Evolutionary conservation across 2,888 invertebrate genomes (phyloP).

Genomic region (Microctonus hyperodae): DNA sequence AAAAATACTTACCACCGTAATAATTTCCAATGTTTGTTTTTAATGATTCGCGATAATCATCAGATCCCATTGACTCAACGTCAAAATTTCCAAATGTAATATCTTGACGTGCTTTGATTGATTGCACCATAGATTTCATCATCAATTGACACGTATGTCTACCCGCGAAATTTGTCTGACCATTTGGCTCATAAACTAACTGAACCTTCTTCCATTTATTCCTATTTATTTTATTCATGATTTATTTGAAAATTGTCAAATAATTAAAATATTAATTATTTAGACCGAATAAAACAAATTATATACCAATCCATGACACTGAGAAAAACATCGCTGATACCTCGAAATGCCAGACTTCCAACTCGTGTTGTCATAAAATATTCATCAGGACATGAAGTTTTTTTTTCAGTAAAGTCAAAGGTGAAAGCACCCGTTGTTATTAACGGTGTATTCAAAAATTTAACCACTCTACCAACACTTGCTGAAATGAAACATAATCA

Average conservation of each 20-base stretch:
- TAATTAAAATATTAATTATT: no score
- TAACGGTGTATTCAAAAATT: conserved; percentile 78
- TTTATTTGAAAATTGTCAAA: neutral
- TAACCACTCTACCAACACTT: conserved; percentile 79
- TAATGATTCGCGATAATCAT: conserved; percentile 57
- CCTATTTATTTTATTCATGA: conserved; percentile 61
- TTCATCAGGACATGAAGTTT: conserved; percentile 75
- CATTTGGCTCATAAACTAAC: conserved; percentile 79
- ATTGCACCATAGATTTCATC: conserved; percentile 76
- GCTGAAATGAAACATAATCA: conserved; percentile 65
- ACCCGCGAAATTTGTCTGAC: conserved; percentile 73
- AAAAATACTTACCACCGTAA: conserved; percentile 66
- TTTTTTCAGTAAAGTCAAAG: conserved; percentile 77
- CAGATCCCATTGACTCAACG: conserved; percentile 60
- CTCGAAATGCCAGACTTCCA: conserved; percentile 77
- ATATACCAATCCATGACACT: conserved; percentile 74
- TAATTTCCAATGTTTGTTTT: conserved; percentile 65
- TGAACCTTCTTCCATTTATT: conserved; percentile 77
- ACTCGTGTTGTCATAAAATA: conserved; percentile 81
- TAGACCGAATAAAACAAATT: neutral
- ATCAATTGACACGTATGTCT: conserved; percentile 78
- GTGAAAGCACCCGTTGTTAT: conserved; percentile 84
- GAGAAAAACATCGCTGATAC: conserved; percentile 75
- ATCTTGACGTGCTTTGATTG: conserved; percentile 62
- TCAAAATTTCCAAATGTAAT: conserved; percentile 70